These are phyloP conservation scores for Thalpophila matura DNA, from an alignment of 2,888 invertebrate genomes.

Conservation along the genomic window DNA sequence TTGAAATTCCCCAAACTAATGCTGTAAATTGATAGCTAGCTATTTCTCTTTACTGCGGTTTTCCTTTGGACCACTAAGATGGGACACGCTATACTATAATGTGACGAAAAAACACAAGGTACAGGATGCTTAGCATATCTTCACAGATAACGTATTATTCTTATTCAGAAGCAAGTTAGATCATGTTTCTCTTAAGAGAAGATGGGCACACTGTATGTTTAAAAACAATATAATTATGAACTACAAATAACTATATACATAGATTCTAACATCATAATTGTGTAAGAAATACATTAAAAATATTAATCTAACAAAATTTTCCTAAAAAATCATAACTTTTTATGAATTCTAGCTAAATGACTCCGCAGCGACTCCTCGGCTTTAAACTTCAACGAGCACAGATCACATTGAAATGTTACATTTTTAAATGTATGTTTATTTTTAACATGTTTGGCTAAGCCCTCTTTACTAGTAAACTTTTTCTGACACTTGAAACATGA, in stretches of 20 bases:
- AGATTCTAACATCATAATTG: conserved; percentile 11
- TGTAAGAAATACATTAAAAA: background rate
- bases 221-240: conserved; percentile 15
- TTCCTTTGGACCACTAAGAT: too few species aligned
- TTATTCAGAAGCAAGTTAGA: background rate
- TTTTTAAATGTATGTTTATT: conserved; percentile 85
- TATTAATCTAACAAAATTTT: conserved; percentile 37
- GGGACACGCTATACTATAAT: too few species aligned
- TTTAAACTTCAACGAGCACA: conserved; percentile 84
- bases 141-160: background rate
- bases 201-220: background rate
- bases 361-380: conserved; percentile 79
- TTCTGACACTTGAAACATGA: conserved; percentile 85
- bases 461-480: conserved; percentile 81
- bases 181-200: background rate
- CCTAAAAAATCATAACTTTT: conserved; percentile 80
- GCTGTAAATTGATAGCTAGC: too few species aligned
- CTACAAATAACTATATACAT: conserved; percentile 35
- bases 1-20: too few species aligned
- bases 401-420: conserved; percentile 80
- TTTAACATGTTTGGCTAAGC: conserved; percentile 78
- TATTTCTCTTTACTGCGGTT: too few species aligned
- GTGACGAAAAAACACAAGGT: conserved; percentile 8
- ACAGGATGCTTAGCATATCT: background rate
- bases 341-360: conserved; percentile 83